Evolutionary conservation across 1,140 invertebrate species (phyloP).

Genomic region (Bombus terrestris): DNA sequence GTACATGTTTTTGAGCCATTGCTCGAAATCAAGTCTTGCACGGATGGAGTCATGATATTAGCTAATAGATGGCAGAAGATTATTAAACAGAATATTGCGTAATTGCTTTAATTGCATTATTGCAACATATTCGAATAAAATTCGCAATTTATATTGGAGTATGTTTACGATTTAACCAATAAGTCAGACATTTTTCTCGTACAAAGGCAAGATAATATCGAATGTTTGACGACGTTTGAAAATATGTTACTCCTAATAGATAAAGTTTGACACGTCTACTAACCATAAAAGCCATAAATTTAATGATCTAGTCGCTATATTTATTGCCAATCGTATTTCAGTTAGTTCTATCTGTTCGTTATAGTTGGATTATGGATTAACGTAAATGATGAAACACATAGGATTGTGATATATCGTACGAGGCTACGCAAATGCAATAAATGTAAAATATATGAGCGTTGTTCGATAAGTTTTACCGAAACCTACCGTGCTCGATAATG

Average conservation of each 20-base stretch:
- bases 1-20: neutral
- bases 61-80: too few relatives aligned
- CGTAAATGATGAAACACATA: neutral
- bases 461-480: neutral
- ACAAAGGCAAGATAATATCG: neutral
- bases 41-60: too few relatives aligned
- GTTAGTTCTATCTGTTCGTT: neutral
- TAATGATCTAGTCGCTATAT: neutral
- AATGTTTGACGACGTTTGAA: neutral
- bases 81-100: too few relatives aligned
- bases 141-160: too few relatives aligned
- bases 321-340: neutral
- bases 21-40: too few relatives aligned
- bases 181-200: neutral
- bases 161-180: too few relatives aligned
- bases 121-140: too few relatives aligned
- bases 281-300: neutral
- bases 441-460: neutral
- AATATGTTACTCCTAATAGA: neutral
- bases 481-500: too few relatives aligned
- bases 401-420: neutral
- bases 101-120: too few relatives aligned
- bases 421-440: neutral
- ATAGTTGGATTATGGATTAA: neutral
- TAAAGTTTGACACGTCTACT: neutral